Evolutionary conservation across 2,113 vertebrate species (phyloP).

Genomic region (Halichoeres trimaculatus): DNA sequence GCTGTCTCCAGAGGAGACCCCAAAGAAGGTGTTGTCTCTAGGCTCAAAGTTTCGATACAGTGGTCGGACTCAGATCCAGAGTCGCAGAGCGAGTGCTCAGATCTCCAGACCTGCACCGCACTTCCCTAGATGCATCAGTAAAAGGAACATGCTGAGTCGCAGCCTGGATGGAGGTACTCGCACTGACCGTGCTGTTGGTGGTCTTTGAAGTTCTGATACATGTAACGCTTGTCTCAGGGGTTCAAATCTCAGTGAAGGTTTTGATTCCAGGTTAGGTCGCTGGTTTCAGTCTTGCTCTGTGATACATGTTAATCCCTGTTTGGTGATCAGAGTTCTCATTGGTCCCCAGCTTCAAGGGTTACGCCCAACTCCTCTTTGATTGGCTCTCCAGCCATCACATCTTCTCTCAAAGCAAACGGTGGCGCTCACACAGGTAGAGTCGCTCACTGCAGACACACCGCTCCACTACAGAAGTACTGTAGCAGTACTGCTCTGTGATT

Average conservation of each 20-base stretch:
- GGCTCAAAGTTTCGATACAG: constrained; percentile 99
- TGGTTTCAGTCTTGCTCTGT: neutral
- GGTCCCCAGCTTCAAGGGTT: constrained; percentile 66
- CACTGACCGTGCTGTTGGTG: neutral
- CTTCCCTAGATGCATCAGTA: constrained; percentile 95
- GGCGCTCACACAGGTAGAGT: constrained; percentile 64
- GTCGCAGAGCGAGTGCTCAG: constrained; percentile 91
- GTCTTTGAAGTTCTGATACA: neutral
- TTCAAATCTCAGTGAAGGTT: neutral
- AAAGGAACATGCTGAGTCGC: constrained; percentile 96
- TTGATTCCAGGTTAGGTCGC: too few relatives aligned
- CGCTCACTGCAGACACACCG: neutral
- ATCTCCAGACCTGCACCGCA: constrained; percentile 93
- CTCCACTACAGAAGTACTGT: constrained; percentile 13
- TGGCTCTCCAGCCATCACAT: constrained; percentile 67
- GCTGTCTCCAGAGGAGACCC: constrained; percentile 92
- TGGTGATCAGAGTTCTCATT: constrained; percentile 61
- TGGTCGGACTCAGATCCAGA: constrained; percentile 95
- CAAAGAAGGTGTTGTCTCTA: constrained; percentile 93
- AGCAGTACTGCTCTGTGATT: neutral
- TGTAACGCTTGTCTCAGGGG: too few relatives aligned
- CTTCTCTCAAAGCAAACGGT: constrained; percentile 55
- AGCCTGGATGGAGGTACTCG: constrained; percentile 95
- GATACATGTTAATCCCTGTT: neutral
- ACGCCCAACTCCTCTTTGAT: constrained; percentile 61